A percentile compares a stretch with the other conserved stretches of the same genome.
Evolutionary conservation across 2,888 invertebrate genomes (phyloP).

Genomic region (Tenthredo notha): DNA sequence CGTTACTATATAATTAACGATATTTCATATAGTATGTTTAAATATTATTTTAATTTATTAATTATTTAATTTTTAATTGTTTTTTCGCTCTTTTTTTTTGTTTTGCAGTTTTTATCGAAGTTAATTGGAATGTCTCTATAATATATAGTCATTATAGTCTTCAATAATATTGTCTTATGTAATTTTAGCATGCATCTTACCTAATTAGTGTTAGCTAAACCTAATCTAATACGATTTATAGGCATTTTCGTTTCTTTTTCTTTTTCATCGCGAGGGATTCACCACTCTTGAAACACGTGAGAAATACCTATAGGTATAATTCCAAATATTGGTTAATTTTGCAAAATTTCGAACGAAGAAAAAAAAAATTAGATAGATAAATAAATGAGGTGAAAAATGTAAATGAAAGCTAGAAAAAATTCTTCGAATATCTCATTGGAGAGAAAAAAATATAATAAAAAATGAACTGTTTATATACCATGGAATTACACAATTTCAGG

Average conservation of each 20-base stretch:
- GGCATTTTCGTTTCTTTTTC: conserved; percentile 10
- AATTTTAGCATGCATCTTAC: conserved; percentile 49
- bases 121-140: conserved; percentile 14
- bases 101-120: neutral
- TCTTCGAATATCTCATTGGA: too few species aligned
- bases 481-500: too few species aligned
- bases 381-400: too few species aligned
- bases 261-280: too few species aligned
- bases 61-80: neutral
- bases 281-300: too few species aligned
- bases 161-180: conserved; percentile 31
- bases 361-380: too few species aligned
- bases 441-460: too few species aligned
- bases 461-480: too few species aligned
- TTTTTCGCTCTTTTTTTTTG: too few species aligned
- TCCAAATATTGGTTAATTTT: too few species aligned
- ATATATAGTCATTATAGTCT: neutral
- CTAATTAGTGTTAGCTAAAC: conserved; percentile 1
- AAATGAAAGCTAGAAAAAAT: neutral
- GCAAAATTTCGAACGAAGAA: too few species aligned
- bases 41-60: neutral
- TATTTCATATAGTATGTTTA: neutral
- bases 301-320: too few species aligned
- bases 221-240: conserved; percentile 44
- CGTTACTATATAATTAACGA: neutral